Evolutionary conservation across 1,140 invertebrate species (phyloP), one percentile per base, ranked within the genome.

Genomic region (Heterodera schachtii): DNA sequence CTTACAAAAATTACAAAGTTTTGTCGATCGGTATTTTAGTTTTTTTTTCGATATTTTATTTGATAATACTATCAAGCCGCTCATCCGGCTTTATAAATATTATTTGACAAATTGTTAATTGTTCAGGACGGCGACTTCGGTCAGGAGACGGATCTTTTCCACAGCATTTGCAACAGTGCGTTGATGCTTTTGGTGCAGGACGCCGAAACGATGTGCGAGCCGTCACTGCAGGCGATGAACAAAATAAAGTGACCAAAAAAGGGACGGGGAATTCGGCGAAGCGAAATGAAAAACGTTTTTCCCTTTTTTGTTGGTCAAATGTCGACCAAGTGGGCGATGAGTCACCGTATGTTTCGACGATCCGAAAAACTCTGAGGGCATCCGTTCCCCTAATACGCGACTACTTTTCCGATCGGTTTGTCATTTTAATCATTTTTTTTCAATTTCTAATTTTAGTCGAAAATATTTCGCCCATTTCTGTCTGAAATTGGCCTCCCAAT

Each of bases 401-500:
- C 88, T 94, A 95, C 89, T 91, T 99, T n/a, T 93, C 95, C 1
- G 95, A 95, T 21, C 96, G 96, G 1, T 64, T 11, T 5, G 57
- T 4, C 57, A 19, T 64, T 64, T 0, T 76, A 75, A 4, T 75
- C 21, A 41, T 21, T 49, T 76, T 57, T n/a, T 52, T 49, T 49
- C 8, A n/a, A 52, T 19, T 47, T 60, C 8, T 19, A 1, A 9
- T 52, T 75, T 75, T 9, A 81, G 80, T 19, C 92, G 96, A 60
- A 99, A 98, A 92, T 98, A 98, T 91, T 99, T 98, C 90, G 98
- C 96, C 0, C 95, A 98, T 90, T 95, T 99, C 87, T 98, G 96
- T 90, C 93, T 97, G 13, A 95, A 96, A 90, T 97, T 98, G 92
- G 95, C 94, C 0, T 93, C 93, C 93, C 94, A 91, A 90, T 90